Evolutionary conservation across 2,888 invertebrate genomes (phyloP), one percentile per base, ranked within the genome.

Genomic region (Eurytoma adleriae): DNA sequence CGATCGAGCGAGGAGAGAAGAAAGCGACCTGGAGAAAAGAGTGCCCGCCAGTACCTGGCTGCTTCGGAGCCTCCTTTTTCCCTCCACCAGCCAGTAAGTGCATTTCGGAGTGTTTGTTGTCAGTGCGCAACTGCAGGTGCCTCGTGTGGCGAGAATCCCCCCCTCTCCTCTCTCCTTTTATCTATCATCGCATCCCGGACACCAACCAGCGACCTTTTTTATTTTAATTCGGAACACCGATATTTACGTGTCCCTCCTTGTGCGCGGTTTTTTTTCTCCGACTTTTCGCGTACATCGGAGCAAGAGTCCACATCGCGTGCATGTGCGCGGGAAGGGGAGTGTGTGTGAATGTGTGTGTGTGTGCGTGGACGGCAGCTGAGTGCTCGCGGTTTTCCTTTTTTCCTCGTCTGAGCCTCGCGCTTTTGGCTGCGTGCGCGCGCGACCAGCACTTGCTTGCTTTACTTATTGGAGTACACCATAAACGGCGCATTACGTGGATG

Each of bases 1-100:
- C 50, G 62, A 67, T 67, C 59, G 80, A 73, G 64, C 59, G 73
- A 69, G 71, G 72, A 68, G 69, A 75, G 83, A 78, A 76, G 69
- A 73, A 70, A 73, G 62, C 61, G 77, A 56, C 70, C 52, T 66
- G 72, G 73, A 72, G 73, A 50, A 48, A 50, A 68, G 66, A 61
- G 40, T 52, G 54, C 40, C 54, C 57, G 62, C 64, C n/a, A 18
- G 27, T 50, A 30, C 48, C 18, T 18, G 40, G 40, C 10, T n/a
- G 52, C 61, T 62, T 4, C 13, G 52, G 52, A 54, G 40, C 30
- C 30, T 71, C 52, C 59, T 75, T 50, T 71, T 56, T 52, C 13
- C 66, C 12, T 52, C 59, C 27, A 40, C 59, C 20, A 73, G 59
- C 52, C 27, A 80, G 68, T 77, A 66, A 71, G 77, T 71, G 67